A percentile compares a stretch with the other conserved stretches of the same genome.
phyloP scores from a whole-genome alignment of 2,888 invertebrate species.

The Andrena dorsata region DNA sequence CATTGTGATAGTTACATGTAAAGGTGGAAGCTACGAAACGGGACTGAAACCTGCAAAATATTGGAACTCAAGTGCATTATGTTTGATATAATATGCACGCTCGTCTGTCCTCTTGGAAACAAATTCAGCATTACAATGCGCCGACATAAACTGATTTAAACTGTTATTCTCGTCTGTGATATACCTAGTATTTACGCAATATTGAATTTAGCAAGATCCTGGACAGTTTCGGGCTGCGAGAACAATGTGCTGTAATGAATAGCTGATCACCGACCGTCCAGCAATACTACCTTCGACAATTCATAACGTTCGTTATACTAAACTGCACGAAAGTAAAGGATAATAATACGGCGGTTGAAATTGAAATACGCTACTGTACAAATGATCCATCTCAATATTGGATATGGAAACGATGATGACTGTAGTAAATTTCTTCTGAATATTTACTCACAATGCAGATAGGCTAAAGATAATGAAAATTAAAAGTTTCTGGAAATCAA shows the following conservation, averaged over 20 bases:
- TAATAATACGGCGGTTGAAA: background rate
- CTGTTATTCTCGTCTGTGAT: background rate
- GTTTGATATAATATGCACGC: constrained; percentile 3
- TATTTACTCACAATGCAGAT: too few species aligned
- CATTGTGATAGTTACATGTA: background rate
- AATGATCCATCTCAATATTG: background rate
- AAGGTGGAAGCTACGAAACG: background rate
- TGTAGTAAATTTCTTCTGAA: too few species aligned
- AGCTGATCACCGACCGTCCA: background rate
- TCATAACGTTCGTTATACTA: background rate
- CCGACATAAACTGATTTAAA: background rate
- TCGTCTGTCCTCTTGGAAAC: background rate
- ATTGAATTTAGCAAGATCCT: constrained; percentile 4
- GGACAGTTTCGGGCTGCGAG: background rate
- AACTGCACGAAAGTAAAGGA: background rate
- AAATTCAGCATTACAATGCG: background rate
- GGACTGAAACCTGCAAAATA: background rate
- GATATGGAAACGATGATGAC: background rate
- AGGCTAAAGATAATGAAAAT: too few species aligned
- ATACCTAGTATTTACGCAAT: background rate
- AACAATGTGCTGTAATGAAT: constrained; percentile 18
- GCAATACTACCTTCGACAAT: background rate
- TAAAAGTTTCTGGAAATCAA: too few species aligned
- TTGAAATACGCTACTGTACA: background rate
- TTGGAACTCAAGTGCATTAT: background rate